phyloP scores from a whole-genome alignment of 2,888 invertebrate genomes.

The Sturmia bella region DNA sequence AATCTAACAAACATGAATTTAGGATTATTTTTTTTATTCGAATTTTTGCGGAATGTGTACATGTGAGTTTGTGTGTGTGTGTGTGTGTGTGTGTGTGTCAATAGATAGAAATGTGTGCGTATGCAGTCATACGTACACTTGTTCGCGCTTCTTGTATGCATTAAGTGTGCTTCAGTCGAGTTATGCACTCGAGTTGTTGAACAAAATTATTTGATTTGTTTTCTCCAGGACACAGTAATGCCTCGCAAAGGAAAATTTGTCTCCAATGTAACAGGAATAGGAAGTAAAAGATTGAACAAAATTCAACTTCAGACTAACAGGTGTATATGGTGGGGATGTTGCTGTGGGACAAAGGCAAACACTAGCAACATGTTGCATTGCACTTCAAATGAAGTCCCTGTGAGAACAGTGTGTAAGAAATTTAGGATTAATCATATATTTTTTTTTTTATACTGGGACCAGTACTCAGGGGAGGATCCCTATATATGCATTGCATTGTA shows the following conservation, averaged over 20 bases:
- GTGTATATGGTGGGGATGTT: too few relatives aligned
- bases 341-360: neutral
- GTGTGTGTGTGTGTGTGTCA: neutral
- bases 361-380: too few relatives aligned
- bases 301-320: too few relatives aligned
- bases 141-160: conserved; percentile 50
- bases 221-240: neutral
- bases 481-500: too few relatives aligned
- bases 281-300: too few relatives aligned
- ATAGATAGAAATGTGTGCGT: neutral
- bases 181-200: conserved; percentile 55
- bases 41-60: too few relatives aligned
- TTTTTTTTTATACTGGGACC: too few relatives aligned
- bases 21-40: neutral
- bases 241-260: neutral
- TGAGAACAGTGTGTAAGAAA: too few relatives aligned
- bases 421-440: too few relatives aligned
- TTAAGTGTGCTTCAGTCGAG: conserved; percentile 57
- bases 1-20: neutral
- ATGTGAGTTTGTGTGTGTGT: neutral
- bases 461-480: too few relatives aligned
- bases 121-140: conserved; percentile 43
- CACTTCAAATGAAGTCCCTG: too few relatives aligned
- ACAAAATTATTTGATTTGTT: conserved; percentile 57
- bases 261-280: too few relatives aligned